These are phyloP conservation scores for Cichladusa arquata DNA, from an alignment of 2,113 vertebrate species.

Conservation along the genomic window DNA sequence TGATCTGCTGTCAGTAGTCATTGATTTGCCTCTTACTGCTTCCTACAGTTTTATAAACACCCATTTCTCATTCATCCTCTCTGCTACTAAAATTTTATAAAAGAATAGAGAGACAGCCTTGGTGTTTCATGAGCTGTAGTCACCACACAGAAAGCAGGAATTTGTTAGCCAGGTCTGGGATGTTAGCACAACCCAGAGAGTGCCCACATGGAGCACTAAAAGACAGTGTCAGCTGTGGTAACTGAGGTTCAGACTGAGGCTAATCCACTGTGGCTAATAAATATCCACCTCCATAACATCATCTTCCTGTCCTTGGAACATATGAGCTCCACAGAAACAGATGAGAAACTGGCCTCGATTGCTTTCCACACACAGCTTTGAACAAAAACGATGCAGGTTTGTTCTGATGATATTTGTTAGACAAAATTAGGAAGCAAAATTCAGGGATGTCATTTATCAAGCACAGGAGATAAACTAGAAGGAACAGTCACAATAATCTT, in stretches of 20 bases:
- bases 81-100: neutral
- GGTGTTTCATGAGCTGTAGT: neutral
- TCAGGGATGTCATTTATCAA: neutral
- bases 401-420: neutral
- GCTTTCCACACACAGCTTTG: neutral
- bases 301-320: neutral
- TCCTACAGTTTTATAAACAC: neutral
- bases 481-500: neutral
- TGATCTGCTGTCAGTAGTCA: neutral
- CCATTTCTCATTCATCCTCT: neutral
- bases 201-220: neutral
- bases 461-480: neutral
- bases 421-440: neutral
- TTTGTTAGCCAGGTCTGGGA: neutral
- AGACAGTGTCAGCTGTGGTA: neutral
- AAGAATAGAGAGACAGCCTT: neutral
- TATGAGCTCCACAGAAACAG: neutral
- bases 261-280: neutral
- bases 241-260: neutral
- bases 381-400: accelerated
- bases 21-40: neutral
- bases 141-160: neutral
- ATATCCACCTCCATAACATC: neutral
- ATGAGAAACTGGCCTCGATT: neutral
- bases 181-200: neutral